Evolutionary conservation across 2,113 vertebrate genomes (phyloP), one percentile per base, ranked within the genome.

Genomic region (Odontophorus gujanensis): DNA sequence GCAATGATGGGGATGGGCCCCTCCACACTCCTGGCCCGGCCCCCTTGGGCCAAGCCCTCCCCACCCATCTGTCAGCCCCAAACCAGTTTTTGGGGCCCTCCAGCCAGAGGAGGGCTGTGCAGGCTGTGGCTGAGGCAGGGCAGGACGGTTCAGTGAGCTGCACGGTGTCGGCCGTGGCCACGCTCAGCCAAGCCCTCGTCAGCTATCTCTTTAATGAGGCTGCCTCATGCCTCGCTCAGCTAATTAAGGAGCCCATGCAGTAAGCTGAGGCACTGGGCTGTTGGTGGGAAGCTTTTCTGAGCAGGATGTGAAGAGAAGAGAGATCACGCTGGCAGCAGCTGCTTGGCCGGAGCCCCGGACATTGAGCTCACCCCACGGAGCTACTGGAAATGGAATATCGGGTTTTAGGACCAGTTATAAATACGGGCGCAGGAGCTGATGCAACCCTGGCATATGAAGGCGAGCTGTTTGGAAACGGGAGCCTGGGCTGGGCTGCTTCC

Each of bases 271-370:
- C 96, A 97, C 97, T 96, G 81, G 90, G 91, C 77, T 96, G 97
- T 69, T 72, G 50, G 95, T 96, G 73, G 78, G 86, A 83, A 96
- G 94, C 94, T 97, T 97, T 97, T 96, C 96, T 85, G 96, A 96
- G 92, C 95, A 96, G 96, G 95, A 97, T 96, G 96, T 95, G 86
- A 92, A 88, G 94, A 88, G 79, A 87, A 95, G 89, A 92, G 89
- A 91, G 95, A 97, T 97, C 97, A 97, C 2, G n/a, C 88, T 91
- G 93, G 95, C 95, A 96, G 96, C 97, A 97, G 97, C 97, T 97
- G 97, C 96, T 97, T 97, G 97, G 97, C 96, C 22, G 61, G 90
- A 91, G 93, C 96, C 97, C 93, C 79, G 94, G 43, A 73, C 67
- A 5, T 93, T 94, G 87, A 95, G 42, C 93, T 95, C 91, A 68